phyloP scores from a whole-genome alignment of 2,797 vertebrate genomes.

The Peromyscus eremicus region DNA sequence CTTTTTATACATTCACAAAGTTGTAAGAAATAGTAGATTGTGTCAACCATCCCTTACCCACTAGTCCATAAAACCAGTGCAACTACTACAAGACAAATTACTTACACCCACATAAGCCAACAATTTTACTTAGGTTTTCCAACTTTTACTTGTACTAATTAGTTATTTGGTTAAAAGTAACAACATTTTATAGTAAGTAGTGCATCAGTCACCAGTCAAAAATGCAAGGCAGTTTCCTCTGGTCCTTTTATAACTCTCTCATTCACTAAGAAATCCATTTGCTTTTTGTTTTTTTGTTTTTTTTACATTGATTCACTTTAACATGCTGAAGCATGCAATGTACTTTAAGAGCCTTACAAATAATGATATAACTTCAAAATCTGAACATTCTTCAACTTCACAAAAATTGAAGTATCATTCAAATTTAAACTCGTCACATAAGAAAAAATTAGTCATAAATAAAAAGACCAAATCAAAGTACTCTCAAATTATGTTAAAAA shows the following conservation, averaged over 20 bases:
- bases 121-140: background rate
- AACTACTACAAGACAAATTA: background rate
- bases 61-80: background rate
- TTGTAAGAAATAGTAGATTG: background rate
- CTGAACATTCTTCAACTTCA: background rate
- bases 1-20: background rate
- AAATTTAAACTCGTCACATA: background rate
- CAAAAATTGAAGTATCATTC: background rate
- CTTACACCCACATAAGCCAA: background rate
- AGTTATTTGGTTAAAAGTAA: conserved; percentile 6
- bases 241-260: background rate
- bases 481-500: conserved; percentile 17
- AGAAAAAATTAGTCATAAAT: background rate
- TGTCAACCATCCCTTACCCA: background rate
- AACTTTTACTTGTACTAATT: background rate
- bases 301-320: background rate
- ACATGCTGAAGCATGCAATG: background rate
- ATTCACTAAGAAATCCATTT: background rate
- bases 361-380: conserved; percentile 28
- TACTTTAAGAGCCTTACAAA: background rate
- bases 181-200: background rate
- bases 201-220: background rate
- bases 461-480: conserved; percentile 40
- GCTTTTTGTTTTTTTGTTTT: background rate
- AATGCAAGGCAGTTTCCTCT: background rate